A percentile compares a stretch with the other conserved stretches of the same genome.
Conservation (phyloP, 2,888 invertebrate species). For the Rosalia funebris region DNA sequence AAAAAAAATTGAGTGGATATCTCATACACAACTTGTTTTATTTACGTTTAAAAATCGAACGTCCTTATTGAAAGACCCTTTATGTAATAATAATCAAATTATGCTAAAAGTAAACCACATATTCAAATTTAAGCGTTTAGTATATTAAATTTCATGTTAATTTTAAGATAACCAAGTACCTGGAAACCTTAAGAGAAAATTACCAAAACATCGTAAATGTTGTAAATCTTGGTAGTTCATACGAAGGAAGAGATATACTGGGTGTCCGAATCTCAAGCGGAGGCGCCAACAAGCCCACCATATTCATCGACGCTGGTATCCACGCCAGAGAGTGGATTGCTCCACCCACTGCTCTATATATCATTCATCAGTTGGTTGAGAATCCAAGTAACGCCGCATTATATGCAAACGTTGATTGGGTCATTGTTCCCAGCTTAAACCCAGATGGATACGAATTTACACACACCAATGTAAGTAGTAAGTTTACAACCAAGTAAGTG, state of each 20-base stretch:
- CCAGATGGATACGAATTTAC: conserved; percentile 78
- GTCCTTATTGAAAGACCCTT: too few species aligned
- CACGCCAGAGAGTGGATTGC: conserved; percentile 80
- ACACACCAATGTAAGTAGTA: conserved; percentile 62
- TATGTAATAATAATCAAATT: background rate
- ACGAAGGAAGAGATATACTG: conserved; percentile 69
- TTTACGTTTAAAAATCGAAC: too few species aligned
- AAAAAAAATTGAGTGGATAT: too few species aligned
- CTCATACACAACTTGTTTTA: too few species aligned
- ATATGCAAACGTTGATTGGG: conserved; percentile 73
- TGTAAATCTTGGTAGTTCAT: conserved; percentile 69
- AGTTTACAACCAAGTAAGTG: too few species aligned
- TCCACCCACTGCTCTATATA: conserved; percentile 72
- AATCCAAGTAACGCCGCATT: conserved; percentile 69
- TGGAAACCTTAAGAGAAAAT: conserved; percentile 62
- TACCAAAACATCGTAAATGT: conserved; percentile 68
- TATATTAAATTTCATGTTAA: background rate
- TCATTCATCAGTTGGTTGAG: conserved; percentile 73
- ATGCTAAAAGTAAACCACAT: background rate
- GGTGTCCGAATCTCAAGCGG: conserved; percentile 68
- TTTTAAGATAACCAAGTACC: conserved; percentile 59
- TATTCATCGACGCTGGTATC: conserved; percentile 72
- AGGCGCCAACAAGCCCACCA: conserved; percentile 65
- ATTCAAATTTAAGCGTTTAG: background rate
- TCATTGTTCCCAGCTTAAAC: conserved; percentile 73